These are phyloP conservation scores for Melieria omissa DNA, from an alignment of 2,888 invertebrate species.

Conservation along the genomic window DNA sequence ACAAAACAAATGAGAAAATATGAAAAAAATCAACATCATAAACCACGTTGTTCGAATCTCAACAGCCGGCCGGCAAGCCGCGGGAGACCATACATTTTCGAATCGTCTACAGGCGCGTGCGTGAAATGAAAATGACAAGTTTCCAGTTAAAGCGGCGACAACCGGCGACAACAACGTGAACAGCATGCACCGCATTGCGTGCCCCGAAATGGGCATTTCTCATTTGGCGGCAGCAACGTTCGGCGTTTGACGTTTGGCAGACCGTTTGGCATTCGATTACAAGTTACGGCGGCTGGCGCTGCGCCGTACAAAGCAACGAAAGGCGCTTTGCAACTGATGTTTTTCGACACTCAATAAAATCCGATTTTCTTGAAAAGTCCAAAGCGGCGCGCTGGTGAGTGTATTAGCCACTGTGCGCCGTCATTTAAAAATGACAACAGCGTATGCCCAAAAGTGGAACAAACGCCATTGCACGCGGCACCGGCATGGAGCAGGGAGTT, in stretches of 20 bases:
- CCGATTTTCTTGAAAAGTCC: not conserved
- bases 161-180: conserved; percentile 21
- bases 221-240: conserved; percentile 33
- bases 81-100: not conserved
- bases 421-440: conserved; percentile 1
- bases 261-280: conserved; percentile 56
- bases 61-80: not conserved
- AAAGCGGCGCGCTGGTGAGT: not conserved
- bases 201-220: conserved; percentile 54
- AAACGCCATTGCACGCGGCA: conserved; percentile 9
- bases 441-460: conserved; percentile 16
- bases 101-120: not conserved
- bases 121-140: conserved; percentile 21
- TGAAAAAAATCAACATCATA: too few species aligned
- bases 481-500: not conserved
- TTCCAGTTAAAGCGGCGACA: conserved; percentile 25
- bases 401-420: not conserved
- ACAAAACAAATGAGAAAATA: too few species aligned
- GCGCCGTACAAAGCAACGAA: conserved; percentile 24
- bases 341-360: conserved; percentile 41
- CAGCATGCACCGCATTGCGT: conserved; percentile 2
- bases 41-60: not conserved
- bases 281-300: not conserved
- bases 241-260: conserved; percentile 38
- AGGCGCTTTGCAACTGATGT: conserved; percentile 43